Conservation (phyloP, 2,888 invertebrate genomes). For the Nomada hirtipes region DNA sequence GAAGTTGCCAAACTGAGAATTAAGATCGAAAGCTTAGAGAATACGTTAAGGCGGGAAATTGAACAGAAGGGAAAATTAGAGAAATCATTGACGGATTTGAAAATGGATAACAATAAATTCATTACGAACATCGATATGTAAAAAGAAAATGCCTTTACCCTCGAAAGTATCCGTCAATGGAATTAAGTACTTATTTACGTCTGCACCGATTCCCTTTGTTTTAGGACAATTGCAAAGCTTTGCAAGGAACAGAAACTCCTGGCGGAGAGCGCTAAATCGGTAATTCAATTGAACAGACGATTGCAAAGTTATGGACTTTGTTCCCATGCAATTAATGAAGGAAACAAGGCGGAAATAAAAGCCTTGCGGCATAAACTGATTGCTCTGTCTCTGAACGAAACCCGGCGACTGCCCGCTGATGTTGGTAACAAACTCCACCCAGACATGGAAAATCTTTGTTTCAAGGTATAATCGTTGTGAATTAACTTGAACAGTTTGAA, state of each 20-base stretch:
- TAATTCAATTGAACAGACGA: slow-evolving; percentile 73
- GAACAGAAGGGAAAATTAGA: slow-evolving; percentile 65
- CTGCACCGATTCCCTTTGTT: neutral
- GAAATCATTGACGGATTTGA: slow-evolving; percentile 64
- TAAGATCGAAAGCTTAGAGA: slow-evolving; percentile 68
- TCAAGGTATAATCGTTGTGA: slow-evolving; percentile 30
- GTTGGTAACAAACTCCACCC: slow-evolving; percentile 14
- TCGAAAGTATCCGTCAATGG: too few species aligned
- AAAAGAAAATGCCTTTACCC: neutral
- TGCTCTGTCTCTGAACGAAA: slow-evolving; percentile 24
- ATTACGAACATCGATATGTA: slow-evolving; percentile 41
- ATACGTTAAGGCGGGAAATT: slow-evolving; percentile 56
- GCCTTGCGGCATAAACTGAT: slow-evolving; percentile 63
- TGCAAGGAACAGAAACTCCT: slow-evolving; percentile 76
- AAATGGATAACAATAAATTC: slow-evolving; percentile 61
- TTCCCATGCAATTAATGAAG: slow-evolving; percentile 68
- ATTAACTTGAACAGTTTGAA: neutral
- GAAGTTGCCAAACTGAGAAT: slow-evolving; percentile 73
- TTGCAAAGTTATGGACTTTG: slow-evolving; percentile 75
- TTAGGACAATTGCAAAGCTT: slow-evolving; percentile 76
- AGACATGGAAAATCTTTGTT: slow-evolving; percentile 40
- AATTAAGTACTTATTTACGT: too few species aligned
- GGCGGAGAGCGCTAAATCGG: slow-evolving; percentile 66
- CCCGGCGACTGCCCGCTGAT: neutral
- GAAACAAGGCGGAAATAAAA: slow-evolving; percentile 69